A percentile compares a stretch with the other conserved stretches of the same genome.
These are phyloP conservation scores for Drosophila sechellia DNA, from an alignment of 1,140 invertebrate genomes.

Conservation along the genomic window DNA sequence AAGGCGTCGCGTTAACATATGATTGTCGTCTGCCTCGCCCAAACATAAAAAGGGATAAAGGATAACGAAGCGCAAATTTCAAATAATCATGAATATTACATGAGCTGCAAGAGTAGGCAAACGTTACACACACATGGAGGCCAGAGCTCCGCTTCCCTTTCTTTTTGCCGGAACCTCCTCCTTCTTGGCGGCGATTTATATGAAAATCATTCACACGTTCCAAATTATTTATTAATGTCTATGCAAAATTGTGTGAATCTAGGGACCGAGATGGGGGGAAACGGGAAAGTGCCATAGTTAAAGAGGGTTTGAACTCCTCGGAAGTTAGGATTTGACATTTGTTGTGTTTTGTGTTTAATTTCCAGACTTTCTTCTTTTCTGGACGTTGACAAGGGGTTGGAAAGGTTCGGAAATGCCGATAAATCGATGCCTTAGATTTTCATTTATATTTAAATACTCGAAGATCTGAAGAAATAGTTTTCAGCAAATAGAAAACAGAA, in stretches of 20 bases:
- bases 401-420: background rate
- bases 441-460: background rate
- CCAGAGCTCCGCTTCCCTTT: slow-evolving; percentile 1
- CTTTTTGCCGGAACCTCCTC: slow-evolving; percentile 7
- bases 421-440: slow-evolving; percentile 23
- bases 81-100: slow-evolving; percentile 83
- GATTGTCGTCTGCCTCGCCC: slow-evolving; percentile 71
- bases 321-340: slow-evolving; percentile 40
- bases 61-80: slow-evolving; percentile 82
- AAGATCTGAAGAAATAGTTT: background rate
- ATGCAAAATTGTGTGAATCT: slow-evolving; percentile 59
- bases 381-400: slow-evolving; percentile 32
- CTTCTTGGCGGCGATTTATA: slow-evolving; percentile 59
- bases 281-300: slow-evolving; percentile 21
- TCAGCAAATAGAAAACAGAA: too few relatives aligned
- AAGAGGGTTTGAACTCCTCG: slow-evolving; percentile 40
- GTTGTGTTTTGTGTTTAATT: slow-evolving; percentile 43
- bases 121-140: slow-evolving; percentile 43
- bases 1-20: slow-evolving; percentile 74
- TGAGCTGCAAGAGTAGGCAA: slow-evolving; percentile 76
- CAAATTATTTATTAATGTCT: slow-evolving; percentile 79
- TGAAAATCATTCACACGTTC: slow-evolving; percentile 78
- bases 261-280: background rate
- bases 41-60: slow-evolving; percentile 78
- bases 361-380: background rate